A percentile compares a stretch with the other conserved stretches of the same genome.
These are phyloP conservation scores for Ictalurus furcatus DNA, from an alignment of 2,113 vertebrate species.

Conservation along the genomic window DNA sequence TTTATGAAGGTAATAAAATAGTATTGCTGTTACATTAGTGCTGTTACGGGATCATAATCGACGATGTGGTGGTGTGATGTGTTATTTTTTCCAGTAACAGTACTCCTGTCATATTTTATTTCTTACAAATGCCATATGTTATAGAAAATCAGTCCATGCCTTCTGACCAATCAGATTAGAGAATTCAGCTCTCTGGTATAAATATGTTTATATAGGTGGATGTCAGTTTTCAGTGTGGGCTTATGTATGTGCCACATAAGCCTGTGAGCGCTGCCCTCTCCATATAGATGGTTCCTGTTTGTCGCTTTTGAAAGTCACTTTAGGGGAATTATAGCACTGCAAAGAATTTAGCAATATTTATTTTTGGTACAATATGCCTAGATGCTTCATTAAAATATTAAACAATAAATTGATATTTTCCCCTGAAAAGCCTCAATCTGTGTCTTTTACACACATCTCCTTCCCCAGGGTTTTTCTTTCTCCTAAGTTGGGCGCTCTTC, in stretches of 20 bases:
- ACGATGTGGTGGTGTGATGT: background rate
- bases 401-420: background rate
- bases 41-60: background rate
- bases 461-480: constrained; percentile 74
- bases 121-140: background rate
- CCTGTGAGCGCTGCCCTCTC: background rate
- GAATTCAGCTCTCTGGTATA: background rate
- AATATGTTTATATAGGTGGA: background rate
- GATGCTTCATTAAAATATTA: background rate
- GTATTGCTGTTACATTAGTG: background rate
- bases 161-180: background rate
- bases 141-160: background rate
- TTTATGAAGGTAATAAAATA: background rate
- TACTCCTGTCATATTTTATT: background rate
- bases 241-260: background rate
- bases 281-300: background rate
- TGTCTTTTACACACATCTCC: background rate
- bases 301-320: background rate
- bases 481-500: constrained; percentile 75
- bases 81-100: background rate
- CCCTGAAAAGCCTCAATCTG: background rate
- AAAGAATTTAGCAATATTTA: background rate
- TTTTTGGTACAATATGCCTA: background rate
- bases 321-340: background rate
- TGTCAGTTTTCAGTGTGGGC: background rate